Conservation (phyloP, 1,140 invertebrate species). For the Colletes gigas region DNA sequence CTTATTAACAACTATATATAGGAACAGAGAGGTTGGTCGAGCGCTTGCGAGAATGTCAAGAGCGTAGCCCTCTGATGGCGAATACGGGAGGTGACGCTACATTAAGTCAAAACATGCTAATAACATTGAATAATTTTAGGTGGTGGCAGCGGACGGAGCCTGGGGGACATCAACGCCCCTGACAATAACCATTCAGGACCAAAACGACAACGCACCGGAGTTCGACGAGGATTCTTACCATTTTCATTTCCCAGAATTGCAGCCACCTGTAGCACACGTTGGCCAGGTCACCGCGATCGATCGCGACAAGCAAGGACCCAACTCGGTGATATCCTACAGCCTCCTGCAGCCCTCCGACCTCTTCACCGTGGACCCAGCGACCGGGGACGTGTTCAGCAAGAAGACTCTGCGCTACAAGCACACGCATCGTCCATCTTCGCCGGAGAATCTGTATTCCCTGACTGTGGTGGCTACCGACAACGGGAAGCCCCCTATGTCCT, state of each 20-base stretch:
- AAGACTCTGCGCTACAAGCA: conserved; percentile 90
- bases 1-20: too few relatives aligned
- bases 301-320: conserved; percentile 95
- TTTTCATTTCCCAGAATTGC: conserved; percentile 94
- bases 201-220: conserved; percentile 96
- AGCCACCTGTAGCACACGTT: conserved; percentile 89
- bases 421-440: conserved; percentile 87
- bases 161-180: conserved; percentile 94
- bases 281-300: conserved; percentile 94
- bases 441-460: conserved; percentile 93
- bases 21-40: too few relatives aligned
- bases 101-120: too few relatives aligned
- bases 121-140: too few relatives aligned
- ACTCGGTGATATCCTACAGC: conserved; percentile 95
- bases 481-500: conserved; percentile 95
- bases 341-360: conserved; percentile 94
- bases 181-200: conserved; percentile 96
- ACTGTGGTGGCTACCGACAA: conserved; percentile 94
- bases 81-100: too few relatives aligned
- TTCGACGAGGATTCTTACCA: conserved; percentile 93
- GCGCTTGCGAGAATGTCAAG: too few relatives aligned
- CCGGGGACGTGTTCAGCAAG: conserved; percentile 94
- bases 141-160: conserved; percentile 90
- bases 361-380: conserved; percentile 94
- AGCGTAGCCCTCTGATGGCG: too few relatives aligned